These are phyloP conservation scores for Sebastes nivosus DNA, from an alignment of 2,797 vertebrate species.

Conservation along the genomic window DNA sequence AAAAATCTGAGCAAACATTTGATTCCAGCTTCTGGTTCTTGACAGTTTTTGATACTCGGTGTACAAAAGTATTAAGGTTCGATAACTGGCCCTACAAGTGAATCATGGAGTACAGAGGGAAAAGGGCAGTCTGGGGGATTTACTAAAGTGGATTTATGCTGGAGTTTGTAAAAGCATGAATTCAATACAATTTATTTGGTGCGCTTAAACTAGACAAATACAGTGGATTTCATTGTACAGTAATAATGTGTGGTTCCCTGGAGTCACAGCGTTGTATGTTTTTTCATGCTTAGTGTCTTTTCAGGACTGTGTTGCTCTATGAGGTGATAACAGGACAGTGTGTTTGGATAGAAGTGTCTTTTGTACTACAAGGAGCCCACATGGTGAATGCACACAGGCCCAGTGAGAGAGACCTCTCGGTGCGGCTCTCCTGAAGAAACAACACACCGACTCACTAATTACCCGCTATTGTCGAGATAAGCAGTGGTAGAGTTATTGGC, in stretches of 20 bases:
- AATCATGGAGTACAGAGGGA: neutral
- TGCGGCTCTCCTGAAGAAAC: constrained; percentile 12
- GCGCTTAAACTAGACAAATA: constrained; percentile 18
- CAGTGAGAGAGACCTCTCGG: constrained; percentile 15
- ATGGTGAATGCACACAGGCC: constrained; percentile 13
- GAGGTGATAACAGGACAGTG: constrained; percentile 40
- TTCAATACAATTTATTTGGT: neutral
- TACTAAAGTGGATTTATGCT: neutral
- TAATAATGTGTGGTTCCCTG: constrained; percentile 6
- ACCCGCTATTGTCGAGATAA: constrained; percentile 44
- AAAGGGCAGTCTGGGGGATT: neutral
- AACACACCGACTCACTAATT: constrained; percentile 42
- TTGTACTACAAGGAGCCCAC: constrained; percentile 2
- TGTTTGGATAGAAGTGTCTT: neutral
- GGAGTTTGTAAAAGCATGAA: neutral
- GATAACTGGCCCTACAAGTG: neutral
- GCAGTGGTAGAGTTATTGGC: constrained; percentile 9
- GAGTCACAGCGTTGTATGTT: constrained; percentile 16
- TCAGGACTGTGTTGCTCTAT: constrained; percentile 13
- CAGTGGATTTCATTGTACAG: constrained; percentile 12
- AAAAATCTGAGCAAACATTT: neutral
- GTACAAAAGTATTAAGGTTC: neutral
- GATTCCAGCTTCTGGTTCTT: neutral
- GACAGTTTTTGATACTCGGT: neutral
- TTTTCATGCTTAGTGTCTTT: constrained; percentile 39